These are phyloP conservation scores for Drepanosiphum platanoidis DNA, from an alignment of 2,888 invertebrate species.

Conservation along the genomic window DNA sequence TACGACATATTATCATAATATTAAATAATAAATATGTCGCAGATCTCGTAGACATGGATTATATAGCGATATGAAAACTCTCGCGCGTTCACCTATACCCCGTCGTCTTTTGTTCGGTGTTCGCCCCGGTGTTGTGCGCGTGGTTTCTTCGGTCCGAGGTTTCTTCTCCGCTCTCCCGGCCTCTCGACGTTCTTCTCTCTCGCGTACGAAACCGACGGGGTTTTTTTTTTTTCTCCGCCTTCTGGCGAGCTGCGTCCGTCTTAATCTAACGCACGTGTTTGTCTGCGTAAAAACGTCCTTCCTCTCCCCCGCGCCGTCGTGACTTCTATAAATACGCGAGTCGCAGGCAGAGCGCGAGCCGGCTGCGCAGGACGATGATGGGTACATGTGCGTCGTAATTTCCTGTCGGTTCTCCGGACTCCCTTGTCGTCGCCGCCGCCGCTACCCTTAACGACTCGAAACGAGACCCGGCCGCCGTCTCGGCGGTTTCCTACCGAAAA, in stretches of 20 bases:
- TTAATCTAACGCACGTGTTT: conserved; percentile 32
- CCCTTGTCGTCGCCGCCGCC: not conserved
- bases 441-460: not conserved
- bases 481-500: not conserved
- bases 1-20: not conserved
- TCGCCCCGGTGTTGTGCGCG: not conserved
- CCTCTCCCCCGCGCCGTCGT: not conserved
- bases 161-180: not conserved
- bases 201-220: not conserved
- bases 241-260: not conserved
- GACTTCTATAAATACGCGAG: conserved; percentile 51
- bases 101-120: conserved; percentile 52
- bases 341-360: not conserved
- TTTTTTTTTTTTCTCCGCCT: not conserved
- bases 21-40: not conserved
- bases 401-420: not conserved
- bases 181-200: conserved; percentile 16
- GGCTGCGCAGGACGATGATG: too few relatives aligned
- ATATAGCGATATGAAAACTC: too few relatives aligned
- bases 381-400: conserved; percentile 26
- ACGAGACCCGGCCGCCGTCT: not conserved
- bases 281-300: not conserved
- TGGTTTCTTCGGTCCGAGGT: conserved; percentile 2
- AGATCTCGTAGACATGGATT: too few relatives aligned
- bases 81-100: too few relatives aligned